Percentiles rank a stretch among this genome's conserved stretches.
These are phyloP conservation scores for Nebria brevicollis DNA, from an alignment of 2,888 invertebrate species.

Conservation along the genomic window DNA sequence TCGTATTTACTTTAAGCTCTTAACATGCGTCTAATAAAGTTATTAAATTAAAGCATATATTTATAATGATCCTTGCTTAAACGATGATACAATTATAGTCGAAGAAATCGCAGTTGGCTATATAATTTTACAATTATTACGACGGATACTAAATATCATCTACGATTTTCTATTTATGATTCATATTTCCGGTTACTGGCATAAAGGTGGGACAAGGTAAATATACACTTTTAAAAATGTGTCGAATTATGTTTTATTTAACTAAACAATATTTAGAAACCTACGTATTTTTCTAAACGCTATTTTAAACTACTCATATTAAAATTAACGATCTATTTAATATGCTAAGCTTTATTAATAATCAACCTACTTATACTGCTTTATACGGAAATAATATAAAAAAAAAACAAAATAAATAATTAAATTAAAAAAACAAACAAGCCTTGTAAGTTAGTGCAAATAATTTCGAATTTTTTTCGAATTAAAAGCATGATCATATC, in stretches of 20 bases:
- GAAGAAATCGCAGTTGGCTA: background rate
- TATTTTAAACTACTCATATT: too few relatives aligned
- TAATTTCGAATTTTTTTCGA: background rate
- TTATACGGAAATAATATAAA: too few relatives aligned
- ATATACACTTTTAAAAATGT: background rate
- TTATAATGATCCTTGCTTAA: background rate
- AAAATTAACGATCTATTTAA: too few relatives aligned
- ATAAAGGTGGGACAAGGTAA: background rate
- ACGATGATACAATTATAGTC: background rate
- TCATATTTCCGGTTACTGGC: background rate
- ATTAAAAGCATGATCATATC: background rate
- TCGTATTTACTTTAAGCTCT: background rate
- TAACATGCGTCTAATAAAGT: background rate
- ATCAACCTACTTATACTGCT: too few relatives aligned
- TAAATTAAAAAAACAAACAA: too few relatives aligned
- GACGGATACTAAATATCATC: background rate
- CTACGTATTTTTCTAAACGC: too few relatives aligned
- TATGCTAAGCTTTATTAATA: too few relatives aligned
- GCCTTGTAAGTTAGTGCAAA: too few relatives aligned
- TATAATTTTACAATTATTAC: background rate
- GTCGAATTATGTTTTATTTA: background rate
- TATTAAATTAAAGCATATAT: background rate
- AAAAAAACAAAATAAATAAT: too few relatives aligned
- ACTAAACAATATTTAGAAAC: background rate
- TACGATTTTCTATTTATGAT: background rate